These are phyloP conservation scores for Hyphantria cunea DNA, from an alignment of 1,140 invertebrate species.

Conservation along the genomic window DNA sequence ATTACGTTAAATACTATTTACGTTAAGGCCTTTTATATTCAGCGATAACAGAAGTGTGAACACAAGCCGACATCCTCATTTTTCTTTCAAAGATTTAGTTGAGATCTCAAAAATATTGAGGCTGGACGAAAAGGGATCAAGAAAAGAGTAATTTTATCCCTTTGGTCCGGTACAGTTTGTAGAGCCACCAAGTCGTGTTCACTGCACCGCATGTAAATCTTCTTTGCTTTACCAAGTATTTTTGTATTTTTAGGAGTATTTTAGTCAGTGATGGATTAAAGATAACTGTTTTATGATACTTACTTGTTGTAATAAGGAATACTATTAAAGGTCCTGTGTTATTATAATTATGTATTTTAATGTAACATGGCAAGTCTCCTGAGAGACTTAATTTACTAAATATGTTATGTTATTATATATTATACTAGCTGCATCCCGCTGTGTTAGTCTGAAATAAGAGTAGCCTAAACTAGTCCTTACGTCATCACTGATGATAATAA, in stretches of 20 bases:
- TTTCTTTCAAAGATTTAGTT: slow-evolving; percentile 11
- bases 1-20: not conserved
- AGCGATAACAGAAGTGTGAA: slow-evolving; percentile 2
- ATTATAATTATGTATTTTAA: too few relatives aligned
- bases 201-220: not conserved
- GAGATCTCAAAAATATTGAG: slow-evolving; percentile 8
- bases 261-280: not conserved
- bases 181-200: slow-evolving; percentile 8
- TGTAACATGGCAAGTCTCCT: too few relatives aligned
- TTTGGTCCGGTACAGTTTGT: slow-evolving; percentile 15
- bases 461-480: too few relatives aligned
- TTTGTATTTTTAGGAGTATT: not conserved
- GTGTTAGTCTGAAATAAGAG: too few relatives aligned
- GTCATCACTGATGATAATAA: too few relatives aligned
- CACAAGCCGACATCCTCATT: slow-evolving; percentile 5
- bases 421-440: too few relatives aligned
- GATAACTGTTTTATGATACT: too few relatives aligned
- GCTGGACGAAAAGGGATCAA: slow-evolving; percentile 10
- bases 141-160: slow-evolving; percentile 18
- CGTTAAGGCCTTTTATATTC: slow-evolving; percentile 3
- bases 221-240: not conserved
- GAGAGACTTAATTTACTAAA: too few relatives aligned
- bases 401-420: too few relatives aligned
- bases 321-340: too few relatives aligned
- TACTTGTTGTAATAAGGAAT: too few relatives aligned